These are phyloP conservation scores for Ochropleura leucogaster DNA, from an alignment of 2,888 invertebrate species.

Conservation along the genomic window DNA sequence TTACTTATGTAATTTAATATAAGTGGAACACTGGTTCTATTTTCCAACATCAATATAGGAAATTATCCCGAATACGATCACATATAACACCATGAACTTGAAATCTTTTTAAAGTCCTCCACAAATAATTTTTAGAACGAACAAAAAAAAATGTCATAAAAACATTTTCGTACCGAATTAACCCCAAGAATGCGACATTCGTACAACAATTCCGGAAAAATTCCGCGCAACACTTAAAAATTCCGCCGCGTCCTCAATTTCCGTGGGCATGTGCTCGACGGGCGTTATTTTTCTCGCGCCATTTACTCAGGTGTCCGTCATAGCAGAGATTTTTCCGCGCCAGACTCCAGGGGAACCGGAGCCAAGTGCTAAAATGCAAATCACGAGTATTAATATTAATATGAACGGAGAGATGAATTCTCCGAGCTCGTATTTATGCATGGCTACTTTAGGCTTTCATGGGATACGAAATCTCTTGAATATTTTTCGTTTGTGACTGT, in stretches of 20 bases:
- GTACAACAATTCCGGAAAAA: constrained; percentile 44
- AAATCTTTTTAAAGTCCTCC: background rate
- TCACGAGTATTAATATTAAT: constrained; percentile 85
- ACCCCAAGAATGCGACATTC: constrained; percentile 67
- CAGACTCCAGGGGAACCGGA: constrained; percentile 66
- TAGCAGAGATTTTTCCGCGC: constrained; percentile 83
- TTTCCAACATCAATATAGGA: background rate
- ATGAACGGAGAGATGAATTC: constrained; percentile 73
- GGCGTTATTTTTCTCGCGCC: constrained; percentile 86
- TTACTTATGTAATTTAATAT: too few species aligned
- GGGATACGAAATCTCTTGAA: constrained; percentile 65
- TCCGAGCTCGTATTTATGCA: constrained; percentile 71
- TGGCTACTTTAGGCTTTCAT: constrained; percentile 70
- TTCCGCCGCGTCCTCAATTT: constrained; percentile 74
- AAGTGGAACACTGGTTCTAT: background rate
- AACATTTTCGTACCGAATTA: constrained; percentile 28
- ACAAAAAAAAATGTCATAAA: background rate
- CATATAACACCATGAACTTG: too few species aligned
- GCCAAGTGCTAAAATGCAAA: constrained; percentile 84
- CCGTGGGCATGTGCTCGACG: constrained; percentile 75
- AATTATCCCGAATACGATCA: background rate
- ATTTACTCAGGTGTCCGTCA: constrained; percentile 87
- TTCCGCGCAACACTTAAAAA: constrained; percentile 66
- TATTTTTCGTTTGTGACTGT: constrained; percentile 61
- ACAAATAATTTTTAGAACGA: background rate